Conservation (phyloP, 2,797 vertebrate species). For the Melanotaenia nigrans region DNA sequence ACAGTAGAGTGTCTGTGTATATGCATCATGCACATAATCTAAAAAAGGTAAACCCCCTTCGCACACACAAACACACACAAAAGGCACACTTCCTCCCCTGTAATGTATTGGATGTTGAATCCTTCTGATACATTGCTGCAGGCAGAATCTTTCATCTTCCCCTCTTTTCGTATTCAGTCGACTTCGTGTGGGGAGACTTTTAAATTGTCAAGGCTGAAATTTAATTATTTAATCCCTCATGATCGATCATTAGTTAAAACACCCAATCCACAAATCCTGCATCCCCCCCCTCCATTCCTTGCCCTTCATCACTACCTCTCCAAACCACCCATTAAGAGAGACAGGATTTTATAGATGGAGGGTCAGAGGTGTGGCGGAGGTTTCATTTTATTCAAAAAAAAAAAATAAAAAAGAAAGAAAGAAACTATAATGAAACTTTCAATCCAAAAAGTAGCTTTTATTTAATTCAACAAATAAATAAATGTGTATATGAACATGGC, state of each 20-base stretch:
- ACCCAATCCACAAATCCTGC: conserved; percentile 39
- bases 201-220: conserved; percentile 77
- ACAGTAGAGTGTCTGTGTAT: conserved; percentile 16
- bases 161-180: conserved; percentile 60
- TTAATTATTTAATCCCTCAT: conserved; percentile 77
- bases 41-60: conserved; percentile 35
- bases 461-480: conserved; percentile 80
- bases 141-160: conserved; percentile 70
- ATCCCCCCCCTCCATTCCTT: conserved; percentile 2
- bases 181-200: conserved; percentile 69
- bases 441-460: conserved; percentile 60
- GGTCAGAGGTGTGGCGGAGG: conserved; percentile 29
- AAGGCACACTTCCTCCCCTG: conserved; percentile 14
- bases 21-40: conserved; percentile 32
- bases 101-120: conserved; percentile 68
- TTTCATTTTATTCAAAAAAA: conserved; percentile 69
- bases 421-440: conserved; percentile 50
- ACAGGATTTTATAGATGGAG: conserved; percentile 47
- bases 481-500: conserved; percentile 72
- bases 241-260: conserved; percentile 79
- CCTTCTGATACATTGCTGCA: conserved; percentile 67
- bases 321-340: conserved; percentile 57
- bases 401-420: conserved; percentile 50
- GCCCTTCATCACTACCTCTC: conserved; percentile 14
- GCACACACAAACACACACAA: conserved; percentile 19